Base-by-base conservation (phyloP, 2,797 vertebrate genomes). In the Hydrocynus forskahlii region DNA sequence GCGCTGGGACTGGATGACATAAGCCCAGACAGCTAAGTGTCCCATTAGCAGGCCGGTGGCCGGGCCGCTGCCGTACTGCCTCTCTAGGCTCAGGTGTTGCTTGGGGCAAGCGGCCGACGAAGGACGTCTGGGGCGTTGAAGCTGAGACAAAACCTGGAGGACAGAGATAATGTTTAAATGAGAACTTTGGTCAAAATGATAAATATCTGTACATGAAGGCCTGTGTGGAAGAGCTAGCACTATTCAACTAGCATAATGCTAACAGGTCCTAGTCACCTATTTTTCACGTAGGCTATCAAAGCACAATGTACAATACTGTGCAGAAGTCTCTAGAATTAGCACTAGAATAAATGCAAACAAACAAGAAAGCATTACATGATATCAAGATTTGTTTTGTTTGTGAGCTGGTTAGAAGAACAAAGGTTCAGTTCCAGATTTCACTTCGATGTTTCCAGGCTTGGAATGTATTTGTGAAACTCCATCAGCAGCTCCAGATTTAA, bases 21-120 rank as follows among this genome's bases (percentile, higher is more conserved):
- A 93, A 94, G 90, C 92, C 91, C 89, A 94, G 90, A 91, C 90
- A 83, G 94, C 86, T 92, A 87, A 94, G 92, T 93, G 91, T 92
- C 94, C 94, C 91, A 92, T 93, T 94, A 96, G 93, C 90, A 87
- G 90, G 88, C 89, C 89, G 89, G 83, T 88, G 87, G 86, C 86
- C 85, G 80, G 90, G 89, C 92, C 86, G 81, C 77, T 77, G 82
- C 79, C 21, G 14, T 9, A 23, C 69, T n/a, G 7, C 55, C 48
- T 54, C 69, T 5, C 25, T 52, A 72, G 82, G 87, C 89, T 93
- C 91, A 92, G 90, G 90, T 92, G 90, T 91, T 92, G 83, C 79
- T 84, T 73, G 82, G 83, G 85, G 83, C 81, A 19, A 38, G 38
- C 35, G 81, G 88, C 85, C 86, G 19, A 54, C 23, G 59, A 85